A percentile compares a stretch with the other conserved stretches of the same genome.
phyloP scores from a whole-genome alignment of 2,888 invertebrate genomes.

The Agrotis exclamationis region DNA sequence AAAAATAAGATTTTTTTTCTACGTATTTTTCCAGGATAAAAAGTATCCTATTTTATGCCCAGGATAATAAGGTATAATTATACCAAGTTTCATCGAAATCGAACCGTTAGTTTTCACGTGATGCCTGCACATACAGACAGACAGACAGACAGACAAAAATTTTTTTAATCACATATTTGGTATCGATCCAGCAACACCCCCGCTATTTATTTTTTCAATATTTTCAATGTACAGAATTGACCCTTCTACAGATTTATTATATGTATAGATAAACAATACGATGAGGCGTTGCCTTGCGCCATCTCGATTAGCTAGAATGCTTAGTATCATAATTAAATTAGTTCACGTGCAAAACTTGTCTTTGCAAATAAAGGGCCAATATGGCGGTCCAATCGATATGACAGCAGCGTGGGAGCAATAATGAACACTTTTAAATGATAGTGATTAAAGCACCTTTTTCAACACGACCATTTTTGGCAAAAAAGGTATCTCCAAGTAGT shows the following conservation, averaged over 20 bases:
- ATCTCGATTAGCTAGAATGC: slow-evolving; percentile 38
- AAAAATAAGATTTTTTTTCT: too few species aligned
- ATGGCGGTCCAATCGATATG: slow-evolving; percentile 15
- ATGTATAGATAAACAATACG: slow-evolving; percentile 10
- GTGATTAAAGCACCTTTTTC: slow-evolving; percentile 38
- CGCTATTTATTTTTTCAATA: too few species aligned
- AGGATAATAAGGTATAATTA: too few species aligned
- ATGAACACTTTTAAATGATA: slow-evolving; percentile 42
- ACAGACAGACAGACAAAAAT: too few species aligned
- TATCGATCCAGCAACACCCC: too few species aligned
- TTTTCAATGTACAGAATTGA: too few species aligned
- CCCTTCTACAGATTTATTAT: neutral
- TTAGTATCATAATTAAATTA: slow-evolving; percentile 25
- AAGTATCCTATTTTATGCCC: too few species aligned
- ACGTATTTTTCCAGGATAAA: too few species aligned
- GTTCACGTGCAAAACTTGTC: slow-evolving; percentile 31
- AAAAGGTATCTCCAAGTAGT: slow-evolving; percentile 22
- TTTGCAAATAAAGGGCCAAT: slow-evolving; percentile 13
- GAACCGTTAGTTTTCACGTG: too few species aligned
- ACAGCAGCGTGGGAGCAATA: slow-evolving; percentile 23
- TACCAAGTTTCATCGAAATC: too few species aligned
- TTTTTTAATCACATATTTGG: too few species aligned
- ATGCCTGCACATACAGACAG: too few species aligned
- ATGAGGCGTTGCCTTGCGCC: slow-evolving; percentile 10
- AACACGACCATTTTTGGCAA: slow-evolving; percentile 29